A percentile compares a stretch with the other conserved stretches of the same genome.
Conservation (phyloP, 1,140 invertebrate species). For the Meloidogyne hapla region DNA sequence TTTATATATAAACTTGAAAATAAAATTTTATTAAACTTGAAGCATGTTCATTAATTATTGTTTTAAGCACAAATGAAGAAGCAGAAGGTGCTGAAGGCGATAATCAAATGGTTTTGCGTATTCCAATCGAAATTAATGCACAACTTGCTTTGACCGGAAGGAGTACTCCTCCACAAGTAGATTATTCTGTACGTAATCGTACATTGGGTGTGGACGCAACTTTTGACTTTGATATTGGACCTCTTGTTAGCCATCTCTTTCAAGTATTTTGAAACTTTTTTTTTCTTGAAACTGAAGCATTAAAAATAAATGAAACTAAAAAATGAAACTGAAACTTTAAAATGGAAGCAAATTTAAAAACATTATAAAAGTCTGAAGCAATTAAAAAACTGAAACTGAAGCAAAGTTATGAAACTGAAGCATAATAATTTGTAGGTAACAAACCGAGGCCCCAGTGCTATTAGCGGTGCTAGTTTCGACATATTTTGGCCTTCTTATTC, state of each 20-base stretch:
- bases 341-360: not conserved
- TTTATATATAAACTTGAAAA: not conserved
- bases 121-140: slow-evolving; percentile 61
- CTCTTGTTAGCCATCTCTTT: slow-evolving; percentile 60
- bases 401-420: too few relatives aligned
- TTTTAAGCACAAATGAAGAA: slow-evolving; percentile 55
- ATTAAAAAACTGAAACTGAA: too few relatives aligned
- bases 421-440: slow-evolving; percentile 41
- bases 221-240: slow-evolving; percentile 62
- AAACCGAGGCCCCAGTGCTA: slow-evolving; percentile 57
- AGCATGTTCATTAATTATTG: not conserved
- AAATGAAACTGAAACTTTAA: not conserved
- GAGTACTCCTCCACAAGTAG: slow-evolving; percentile 23
- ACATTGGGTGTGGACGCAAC: slow-evolving; percentile 47
- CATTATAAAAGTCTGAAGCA: too few relatives aligned
- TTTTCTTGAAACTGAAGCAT: not conserved
- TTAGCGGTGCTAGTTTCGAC: slow-evolving; percentile 57
- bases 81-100: slow-evolving; percentile 47
- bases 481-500: slow-evolving; percentile 63
- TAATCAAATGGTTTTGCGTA: slow-evolving; percentile 52
- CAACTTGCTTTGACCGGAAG: slow-evolving; percentile 40
- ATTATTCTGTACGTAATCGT: slow-evolving; percentile 53
- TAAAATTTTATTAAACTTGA: not conserved
- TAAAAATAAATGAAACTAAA: not conserved
- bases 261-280: slow-evolving; percentile 41